Evolutionary conservation across 1,140 invertebrate genomes (phyloP).

Genomic region (Phthorimaea operculella): DNA sequence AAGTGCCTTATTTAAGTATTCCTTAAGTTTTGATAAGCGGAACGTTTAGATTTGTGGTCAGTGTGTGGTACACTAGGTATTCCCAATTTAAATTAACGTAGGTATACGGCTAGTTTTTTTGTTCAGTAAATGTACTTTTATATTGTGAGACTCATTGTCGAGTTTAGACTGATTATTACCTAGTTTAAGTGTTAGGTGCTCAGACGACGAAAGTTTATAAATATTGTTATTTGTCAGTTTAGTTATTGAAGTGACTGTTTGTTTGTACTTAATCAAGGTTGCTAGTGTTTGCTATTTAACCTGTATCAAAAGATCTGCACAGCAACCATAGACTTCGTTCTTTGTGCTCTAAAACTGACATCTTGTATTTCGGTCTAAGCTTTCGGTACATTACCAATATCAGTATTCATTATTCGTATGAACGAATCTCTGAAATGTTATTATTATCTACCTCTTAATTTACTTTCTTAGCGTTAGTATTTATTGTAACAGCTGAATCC

Average conservation of each 20-base stretch:
- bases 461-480: conserved; percentile 50
- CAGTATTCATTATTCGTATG: conserved; percentile 57
- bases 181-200: conserved; percentile 51
- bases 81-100: neutral
- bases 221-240: conserved; percentile 21
- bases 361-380: conserved; percentile 1
- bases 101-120: conserved; percentile 22
- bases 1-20: neutral
- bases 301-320: neutral
- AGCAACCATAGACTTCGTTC: neutral
- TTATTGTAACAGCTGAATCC: conserved; percentile 46
- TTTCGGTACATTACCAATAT: conserved; percentile 44
- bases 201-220: conserved; percentile 28
- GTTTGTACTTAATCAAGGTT: conserved; percentile 1
- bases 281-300: neutral
- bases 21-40: neutral
- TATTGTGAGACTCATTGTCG: conserved; percentile 42
- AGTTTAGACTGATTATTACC: conserved; percentile 63
- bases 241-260: neutral
- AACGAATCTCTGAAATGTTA: conserved; percentile 56
- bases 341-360: neutral
- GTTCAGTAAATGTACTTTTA: conserved; percentile 35
- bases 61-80: neutral
- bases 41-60: neutral
- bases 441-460: conserved; percentile 61